Evolutionary conservation across 2,888 invertebrate genomes (phyloP).

Genomic region (Lithophane ornitopus): DNA sequence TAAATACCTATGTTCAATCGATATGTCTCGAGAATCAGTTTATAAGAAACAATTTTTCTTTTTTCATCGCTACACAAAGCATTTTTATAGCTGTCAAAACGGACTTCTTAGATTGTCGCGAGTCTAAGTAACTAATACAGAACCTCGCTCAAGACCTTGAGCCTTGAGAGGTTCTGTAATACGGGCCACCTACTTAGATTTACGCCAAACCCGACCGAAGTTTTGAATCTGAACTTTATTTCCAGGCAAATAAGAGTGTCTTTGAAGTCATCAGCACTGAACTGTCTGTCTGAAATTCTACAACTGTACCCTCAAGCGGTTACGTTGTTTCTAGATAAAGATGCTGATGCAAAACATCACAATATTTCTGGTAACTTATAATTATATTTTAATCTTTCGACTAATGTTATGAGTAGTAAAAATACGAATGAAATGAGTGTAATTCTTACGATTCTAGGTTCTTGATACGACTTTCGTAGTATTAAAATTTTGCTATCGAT

Average conservation of each 20-base stretch:
- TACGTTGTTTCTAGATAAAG: slow-evolving; percentile 92
- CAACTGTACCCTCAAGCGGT: slow-evolving; percentile 94
- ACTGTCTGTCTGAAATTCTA: slow-evolving; percentile 94
- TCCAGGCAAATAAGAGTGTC: slow-evolving; percentile 94
- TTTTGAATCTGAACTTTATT: slow-evolving; percentile 30
- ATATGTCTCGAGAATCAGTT: too few relatives aligned
- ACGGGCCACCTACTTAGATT: too few relatives aligned
- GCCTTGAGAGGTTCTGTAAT: too few relatives aligned
- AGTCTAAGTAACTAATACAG: too few relatives aligned
- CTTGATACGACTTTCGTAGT: background rate
- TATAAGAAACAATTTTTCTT: too few relatives aligned
- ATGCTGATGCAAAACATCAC: slow-evolving; percentile 84
- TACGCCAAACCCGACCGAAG: too few relatives aligned
- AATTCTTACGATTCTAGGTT: background rate
- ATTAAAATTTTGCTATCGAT: background rate
- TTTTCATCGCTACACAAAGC: too few relatives aligned
- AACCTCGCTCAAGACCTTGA: too few relatives aligned
- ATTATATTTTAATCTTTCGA: background rate
- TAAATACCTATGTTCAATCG: too few relatives aligned
- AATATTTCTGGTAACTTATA: slow-evolving; percentile 82
- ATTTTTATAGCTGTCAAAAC: too few relatives aligned
- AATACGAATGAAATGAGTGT: background rate
- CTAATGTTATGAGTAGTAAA: background rate
- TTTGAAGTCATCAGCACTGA: slow-evolving; percentile 96
- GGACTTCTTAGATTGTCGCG: too few relatives aligned